These are phyloP conservation scores for Labroides dimidiatus DNA, from an alignment of 2,797 vertebrate species.

Conservation along the genomic window DNA sequence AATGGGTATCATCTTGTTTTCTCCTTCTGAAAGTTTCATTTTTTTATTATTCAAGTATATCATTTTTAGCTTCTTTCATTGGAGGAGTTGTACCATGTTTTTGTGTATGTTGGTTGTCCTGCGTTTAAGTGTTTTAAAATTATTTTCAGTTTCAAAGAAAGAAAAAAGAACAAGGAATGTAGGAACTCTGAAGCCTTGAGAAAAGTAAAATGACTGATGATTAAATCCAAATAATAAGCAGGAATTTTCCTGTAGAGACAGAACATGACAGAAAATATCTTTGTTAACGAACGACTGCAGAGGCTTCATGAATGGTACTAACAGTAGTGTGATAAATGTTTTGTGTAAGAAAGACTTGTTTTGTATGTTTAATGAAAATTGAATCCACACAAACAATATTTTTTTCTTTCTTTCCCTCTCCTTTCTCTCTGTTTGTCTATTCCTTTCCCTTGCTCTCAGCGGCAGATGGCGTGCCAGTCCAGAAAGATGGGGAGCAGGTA, in stretches of 20 bases:
- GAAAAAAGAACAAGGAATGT: background rate
- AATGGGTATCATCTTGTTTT: background rate
- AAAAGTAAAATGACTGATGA: background rate
- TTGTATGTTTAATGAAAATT: constrained; percentile 2
- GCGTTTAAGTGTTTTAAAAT: no score
- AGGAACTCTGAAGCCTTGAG: no score
- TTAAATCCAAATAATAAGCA: background rate
- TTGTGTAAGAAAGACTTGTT: background rate
- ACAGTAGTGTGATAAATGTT: background rate
- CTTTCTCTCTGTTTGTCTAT: constrained; percentile 21
- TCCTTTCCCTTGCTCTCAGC: constrained; percentile 76
- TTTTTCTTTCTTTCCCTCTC: constrained; percentile 10
- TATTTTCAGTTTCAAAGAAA: no score
- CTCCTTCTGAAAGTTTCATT: background rate
- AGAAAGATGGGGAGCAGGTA: constrained; percentile 98
- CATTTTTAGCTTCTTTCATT: background rate
- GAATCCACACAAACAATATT: background rate
- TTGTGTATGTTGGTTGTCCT: no score
- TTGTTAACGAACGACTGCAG: background rate
- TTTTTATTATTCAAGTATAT: background rate
- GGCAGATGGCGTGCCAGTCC: constrained; percentile 93
- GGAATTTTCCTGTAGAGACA: background rate
- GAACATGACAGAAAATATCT: background rate
- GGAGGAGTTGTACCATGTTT: background rate
- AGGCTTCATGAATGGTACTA: background rate